These are phyloP conservation scores for Turritopsis rubra DNA, from an alignment of 30 jellyfish, hydroid and myxozoan species.

Conservation along the genomic window DNA sequence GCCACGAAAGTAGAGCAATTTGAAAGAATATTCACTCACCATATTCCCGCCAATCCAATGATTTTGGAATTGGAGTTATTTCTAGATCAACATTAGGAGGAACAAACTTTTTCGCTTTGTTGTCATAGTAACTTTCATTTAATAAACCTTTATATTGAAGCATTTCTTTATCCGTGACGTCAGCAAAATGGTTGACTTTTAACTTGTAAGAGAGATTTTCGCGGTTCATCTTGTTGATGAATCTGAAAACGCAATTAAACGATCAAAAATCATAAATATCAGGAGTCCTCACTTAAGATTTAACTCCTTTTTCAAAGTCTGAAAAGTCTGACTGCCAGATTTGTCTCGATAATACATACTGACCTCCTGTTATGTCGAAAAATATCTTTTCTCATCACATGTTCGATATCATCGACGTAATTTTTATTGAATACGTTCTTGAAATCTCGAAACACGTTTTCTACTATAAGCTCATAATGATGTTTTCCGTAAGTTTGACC, in stretches of 20 bases:
- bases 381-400: slow-evolving; percentile 69
- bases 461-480: slow-evolving; percentile 62
- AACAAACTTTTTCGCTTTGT: slow-evolving; percentile 59
- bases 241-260: slow-evolving; percentile 23
- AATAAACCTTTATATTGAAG: slow-evolving; percentile 60
- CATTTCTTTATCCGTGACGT: slow-evolving; percentile 81
- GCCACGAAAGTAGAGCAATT: no score
- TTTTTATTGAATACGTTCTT: slow-evolving; percentile 46
- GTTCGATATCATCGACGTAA: slow-evolving; percentile 52
- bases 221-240: slow-evolving; percentile 52
- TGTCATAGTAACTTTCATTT: slow-evolving; percentile 61
- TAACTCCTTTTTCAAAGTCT: no score
- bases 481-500: neutral
- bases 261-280: neutral
- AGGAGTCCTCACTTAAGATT: no score
- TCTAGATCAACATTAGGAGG: slow-evolving; percentile 64
- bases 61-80: slow-evolving; percentile 56
- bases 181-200: slow-evolving; percentile 76
- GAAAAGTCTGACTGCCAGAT: neutral
- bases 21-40: slow-evolving; percentile 32
- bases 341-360: neutral
- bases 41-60: slow-evolving; percentile 79
- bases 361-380: slow-evolving; percentile 86
- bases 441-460: slow-evolving; percentile 45
- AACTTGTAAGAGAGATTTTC: slow-evolving; percentile 60